phyloP scores from a whole-genome alignment of 2,888 invertebrate genomes.

The Carterocephalus palaemon region DNA sequence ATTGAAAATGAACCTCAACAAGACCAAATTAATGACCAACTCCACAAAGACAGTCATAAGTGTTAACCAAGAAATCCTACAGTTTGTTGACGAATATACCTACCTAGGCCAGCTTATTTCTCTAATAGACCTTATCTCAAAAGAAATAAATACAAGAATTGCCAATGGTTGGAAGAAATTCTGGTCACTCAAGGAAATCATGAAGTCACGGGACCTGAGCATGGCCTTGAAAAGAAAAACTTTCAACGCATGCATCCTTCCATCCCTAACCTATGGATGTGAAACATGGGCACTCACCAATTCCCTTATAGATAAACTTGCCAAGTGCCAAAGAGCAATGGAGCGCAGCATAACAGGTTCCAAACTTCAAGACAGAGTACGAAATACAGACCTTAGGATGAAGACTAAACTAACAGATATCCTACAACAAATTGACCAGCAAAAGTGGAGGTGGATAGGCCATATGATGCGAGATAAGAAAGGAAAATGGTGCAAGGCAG shows the following conservation, averaged over 20 bases:
- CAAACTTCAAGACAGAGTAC: background rate
- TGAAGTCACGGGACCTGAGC: background rate
- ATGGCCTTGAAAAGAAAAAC: background rate
- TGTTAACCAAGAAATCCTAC: too few relatives aligned
- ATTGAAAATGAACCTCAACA: too few relatives aligned
- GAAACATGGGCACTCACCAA: background rate
- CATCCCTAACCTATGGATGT: background rate
- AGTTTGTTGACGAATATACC: background rate
- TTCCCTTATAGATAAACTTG: background rate
- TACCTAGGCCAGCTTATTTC: constrained; percentile 1
- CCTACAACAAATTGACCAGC: constrained; percentile 4
- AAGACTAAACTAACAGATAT: constrained; percentile 10
- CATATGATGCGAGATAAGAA: constrained; percentile 4
- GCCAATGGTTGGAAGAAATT: background rate
- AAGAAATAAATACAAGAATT: background rate
- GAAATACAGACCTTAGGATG: background rate
- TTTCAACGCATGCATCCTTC: background rate
- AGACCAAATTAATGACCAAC: too few relatives aligned
- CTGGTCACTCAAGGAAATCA: constrained; percentile 1
- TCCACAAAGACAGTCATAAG: too few relatives aligned
- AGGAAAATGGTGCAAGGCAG: background rate
- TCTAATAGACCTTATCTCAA: background rate
- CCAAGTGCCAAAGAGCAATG: background rate
- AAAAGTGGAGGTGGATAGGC: constrained; percentile 13
- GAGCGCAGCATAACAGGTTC: background rate